These are phyloP conservation scores for Oreohelix idahoensis DNA, from an alignment of 1,140 invertebrate genomes.

Conservation along the genomic window DNA sequence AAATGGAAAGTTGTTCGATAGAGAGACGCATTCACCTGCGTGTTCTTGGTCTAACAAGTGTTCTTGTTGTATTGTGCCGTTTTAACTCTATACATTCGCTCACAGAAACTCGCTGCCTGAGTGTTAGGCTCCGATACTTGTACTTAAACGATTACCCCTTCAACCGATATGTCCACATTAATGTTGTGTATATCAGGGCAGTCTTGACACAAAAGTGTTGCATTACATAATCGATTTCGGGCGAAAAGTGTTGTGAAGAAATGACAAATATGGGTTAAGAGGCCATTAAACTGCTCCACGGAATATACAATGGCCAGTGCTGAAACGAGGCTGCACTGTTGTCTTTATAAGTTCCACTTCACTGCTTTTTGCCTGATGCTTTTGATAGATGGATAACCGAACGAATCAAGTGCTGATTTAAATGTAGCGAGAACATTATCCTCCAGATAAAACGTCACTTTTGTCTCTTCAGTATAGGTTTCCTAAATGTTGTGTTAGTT, in stretches of 20 bases:
- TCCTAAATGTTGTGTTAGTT: too few relatives aligned
- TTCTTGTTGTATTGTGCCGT: too few relatives aligned
- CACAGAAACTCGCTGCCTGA: neutral
- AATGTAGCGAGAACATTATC: too few relatives aligned
- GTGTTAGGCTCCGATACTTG: neutral
- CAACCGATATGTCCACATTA: neutral
- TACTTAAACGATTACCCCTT: neutral
- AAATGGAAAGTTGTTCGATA: conserved; percentile 3
- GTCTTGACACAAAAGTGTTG: neutral
- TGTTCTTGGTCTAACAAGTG: neutral
- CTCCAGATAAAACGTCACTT: too few relatives aligned
- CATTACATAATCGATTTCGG: neutral
- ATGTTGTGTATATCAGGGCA: neutral
- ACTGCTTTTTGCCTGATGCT: neutral
- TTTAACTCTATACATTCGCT: too few relatives aligned
- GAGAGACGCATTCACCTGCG: neutral
- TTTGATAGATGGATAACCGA: neutral
- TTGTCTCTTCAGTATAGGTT: too few relatives aligned
- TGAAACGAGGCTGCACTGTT: neutral
- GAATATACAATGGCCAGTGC: neutral
- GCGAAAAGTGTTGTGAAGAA: neutral
- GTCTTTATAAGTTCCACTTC: neutral
- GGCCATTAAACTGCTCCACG: neutral
- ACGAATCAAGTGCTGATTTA: too few relatives aligned
- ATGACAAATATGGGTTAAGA: conserved; percentile 8